Percentiles rank a stretch among this genome's conserved stretches.
phyloP scores from a whole-genome alignment of 2,888 invertebrate species.

The Ecdyonurus torrentis region DNA sequence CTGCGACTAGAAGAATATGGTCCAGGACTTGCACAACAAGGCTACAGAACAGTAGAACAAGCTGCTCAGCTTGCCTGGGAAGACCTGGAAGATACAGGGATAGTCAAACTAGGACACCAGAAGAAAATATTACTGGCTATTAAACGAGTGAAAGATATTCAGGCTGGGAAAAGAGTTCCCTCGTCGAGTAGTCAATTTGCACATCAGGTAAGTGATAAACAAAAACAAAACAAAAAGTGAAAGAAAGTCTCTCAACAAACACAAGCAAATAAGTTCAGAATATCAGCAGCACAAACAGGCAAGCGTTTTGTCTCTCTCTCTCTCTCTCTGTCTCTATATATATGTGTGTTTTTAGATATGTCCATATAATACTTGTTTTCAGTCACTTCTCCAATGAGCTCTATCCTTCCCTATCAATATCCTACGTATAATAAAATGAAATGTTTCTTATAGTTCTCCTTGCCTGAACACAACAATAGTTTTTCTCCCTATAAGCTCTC shows the following conservation, averaged over 20 bases:
- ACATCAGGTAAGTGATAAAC: not conserved
- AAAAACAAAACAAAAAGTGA: not conserved
- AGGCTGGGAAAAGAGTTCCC: constrained; percentile 52
- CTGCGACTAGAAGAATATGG: constrained; percentile 86
- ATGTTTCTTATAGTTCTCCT: no score
- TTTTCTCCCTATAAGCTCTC: no score
- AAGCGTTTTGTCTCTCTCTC: no score
- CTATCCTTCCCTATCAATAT: no score
- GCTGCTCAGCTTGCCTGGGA: constrained; percentile 89
- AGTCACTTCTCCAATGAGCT: no score
- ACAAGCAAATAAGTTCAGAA: not conserved
- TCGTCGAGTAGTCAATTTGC: constrained; percentile 8
- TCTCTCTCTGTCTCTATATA: no score
- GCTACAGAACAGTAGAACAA: constrained; percentile 84
- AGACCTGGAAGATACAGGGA: constrained; percentile 95
- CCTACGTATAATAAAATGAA: no score
- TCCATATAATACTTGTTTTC: no score
- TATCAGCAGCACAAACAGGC: not conserved
- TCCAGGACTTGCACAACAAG: constrained; percentile 76
- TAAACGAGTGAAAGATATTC: constrained; percentile 86
- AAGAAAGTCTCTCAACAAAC: not conserved
- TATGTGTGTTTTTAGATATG: no score
- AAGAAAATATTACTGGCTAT: constrained; percentile 96
- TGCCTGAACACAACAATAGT: no score
- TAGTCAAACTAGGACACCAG: constrained; percentile 88